These are phyloP conservation scores for Sycobia sp. DNA, from an alignment of 1,140 invertebrate genomes.

Conservation along the genomic window DNA sequence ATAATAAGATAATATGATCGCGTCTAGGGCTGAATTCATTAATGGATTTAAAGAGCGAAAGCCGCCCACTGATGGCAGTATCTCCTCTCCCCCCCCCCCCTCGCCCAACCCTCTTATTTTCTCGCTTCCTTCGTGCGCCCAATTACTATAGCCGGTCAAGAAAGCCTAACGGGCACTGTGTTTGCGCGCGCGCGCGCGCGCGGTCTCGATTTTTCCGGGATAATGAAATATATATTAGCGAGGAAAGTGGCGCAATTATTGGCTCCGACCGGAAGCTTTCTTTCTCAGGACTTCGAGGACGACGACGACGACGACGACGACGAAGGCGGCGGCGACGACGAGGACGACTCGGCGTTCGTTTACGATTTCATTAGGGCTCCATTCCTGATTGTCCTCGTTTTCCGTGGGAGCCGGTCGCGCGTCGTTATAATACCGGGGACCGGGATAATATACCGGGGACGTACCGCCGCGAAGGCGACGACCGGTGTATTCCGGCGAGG, in stretches of 20 bases:
- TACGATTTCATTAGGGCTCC: no score
- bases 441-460: no score
- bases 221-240: constrained; percentile 41
- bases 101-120: not conserved
- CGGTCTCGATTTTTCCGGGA: not conserved
- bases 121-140: not conserved
- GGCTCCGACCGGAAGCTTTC: constrained; percentile 11
- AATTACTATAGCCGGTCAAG: constrained; percentile 14
- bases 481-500: no score
- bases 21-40: constrained; percentile 37
- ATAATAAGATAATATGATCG: constrained; percentile 29
- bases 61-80: constrained; percentile 27
- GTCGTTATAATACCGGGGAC: no score
- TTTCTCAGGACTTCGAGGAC: no score
- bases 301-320: no score
- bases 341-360: no score
- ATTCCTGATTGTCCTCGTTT: no score
- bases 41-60: constrained; percentile 35
- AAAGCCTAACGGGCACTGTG: not conserved
- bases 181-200: not conserved
- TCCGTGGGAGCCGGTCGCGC: no score
- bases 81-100: no score
- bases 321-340: no score
- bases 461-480: no score
- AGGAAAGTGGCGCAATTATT: constrained; percentile 39